A percentile compares a stretch with the other conserved stretches of the same genome.
These are phyloP conservation scores for Sipha flava DNA, from an alignment of 1,140 invertebrate genomes.

Conservation along the genomic window DNA sequence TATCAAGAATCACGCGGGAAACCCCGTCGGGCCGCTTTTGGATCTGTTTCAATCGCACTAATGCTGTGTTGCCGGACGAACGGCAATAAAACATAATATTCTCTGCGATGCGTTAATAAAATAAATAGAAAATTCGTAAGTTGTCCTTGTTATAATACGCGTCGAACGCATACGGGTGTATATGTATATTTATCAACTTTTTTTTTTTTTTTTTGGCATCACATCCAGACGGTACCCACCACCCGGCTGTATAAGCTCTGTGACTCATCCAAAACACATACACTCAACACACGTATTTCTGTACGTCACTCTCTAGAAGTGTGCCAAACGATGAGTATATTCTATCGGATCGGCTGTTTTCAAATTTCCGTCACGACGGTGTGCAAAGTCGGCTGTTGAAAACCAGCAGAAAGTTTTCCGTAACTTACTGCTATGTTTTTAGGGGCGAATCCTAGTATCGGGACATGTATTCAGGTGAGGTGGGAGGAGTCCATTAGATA, in stretches of 20 bases:
- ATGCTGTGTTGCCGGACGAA: background rate
- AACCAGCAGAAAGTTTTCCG: background rate
- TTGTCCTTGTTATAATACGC: background rate
- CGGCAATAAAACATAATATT: background rate
- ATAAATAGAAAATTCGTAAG: background rate
- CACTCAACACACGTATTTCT: background rate
- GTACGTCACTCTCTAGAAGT: background rate
- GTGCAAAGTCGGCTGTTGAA: background rate
- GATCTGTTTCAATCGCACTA: background rate
- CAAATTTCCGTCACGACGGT: no score
- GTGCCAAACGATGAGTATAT: background rate
- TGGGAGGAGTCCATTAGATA: no score
- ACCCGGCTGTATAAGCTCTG: background rate
- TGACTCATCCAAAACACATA: background rate
- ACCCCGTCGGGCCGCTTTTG: background rate
- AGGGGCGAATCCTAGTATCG: no score
- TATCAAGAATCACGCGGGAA: background rate
- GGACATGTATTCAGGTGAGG: no score
- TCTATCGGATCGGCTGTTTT: background rate
- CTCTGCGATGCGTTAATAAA: background rate
- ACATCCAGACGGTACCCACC: background rate
- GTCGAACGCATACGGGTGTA: no score
- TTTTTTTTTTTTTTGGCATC: constrained; percentile 16
- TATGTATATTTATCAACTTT: background rate
- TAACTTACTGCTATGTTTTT: no score